A percentile compares a stretch with the other conserved stretches of the same genome.
These are phyloP conservation scores for Clarias batrachus DNA, from an alignment of 2,113 vertebrate species.

Conservation along the genomic window DNA sequence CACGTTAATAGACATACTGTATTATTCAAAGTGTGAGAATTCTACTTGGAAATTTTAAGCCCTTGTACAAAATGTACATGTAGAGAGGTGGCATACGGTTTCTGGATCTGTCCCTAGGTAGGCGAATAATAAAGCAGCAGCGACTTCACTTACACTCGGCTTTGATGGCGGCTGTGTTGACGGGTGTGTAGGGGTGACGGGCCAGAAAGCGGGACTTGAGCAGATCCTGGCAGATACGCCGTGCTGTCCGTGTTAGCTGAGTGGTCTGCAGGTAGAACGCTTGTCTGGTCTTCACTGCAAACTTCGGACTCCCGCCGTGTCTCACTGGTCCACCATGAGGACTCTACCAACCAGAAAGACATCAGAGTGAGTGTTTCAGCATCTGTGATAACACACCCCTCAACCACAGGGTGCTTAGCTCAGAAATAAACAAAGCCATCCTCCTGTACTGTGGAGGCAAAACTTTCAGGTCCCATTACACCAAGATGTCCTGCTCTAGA, in stretches of 20 bases:
- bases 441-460: background rate
- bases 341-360: constrained; percentile 73
- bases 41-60: background rate
- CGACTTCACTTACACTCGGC: constrained; percentile 83
- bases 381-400: background rate
- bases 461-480: background rate
- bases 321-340: constrained; percentile 85
- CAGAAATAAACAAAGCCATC: background rate
- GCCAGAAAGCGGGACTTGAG: constrained; percentile 84
- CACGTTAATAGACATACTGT: background rate
- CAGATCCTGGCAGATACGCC: constrained; percentile 91
- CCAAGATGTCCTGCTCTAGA: background rate
- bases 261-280: constrained; percentile 94
- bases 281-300: constrained; percentile 94
- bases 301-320: constrained; percentile 92
- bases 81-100: background rate
- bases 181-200: constrained; percentile 87
- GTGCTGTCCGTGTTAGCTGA: constrained; percentile 81
- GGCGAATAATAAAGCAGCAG: background rate
- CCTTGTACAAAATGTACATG: background rate
- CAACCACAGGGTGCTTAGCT: background rate
- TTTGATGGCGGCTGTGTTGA: constrained; percentile 95
- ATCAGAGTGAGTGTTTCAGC: background rate
- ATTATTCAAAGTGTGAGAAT: background rate
- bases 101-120: background rate